A percentile compares a stretch with the other conserved stretches of the same genome.
These are phyloP conservation scores for Eutrigla gurnardus DNA, from an alignment of 2,797 vertebrate species.

Conservation along the genomic window DNA sequence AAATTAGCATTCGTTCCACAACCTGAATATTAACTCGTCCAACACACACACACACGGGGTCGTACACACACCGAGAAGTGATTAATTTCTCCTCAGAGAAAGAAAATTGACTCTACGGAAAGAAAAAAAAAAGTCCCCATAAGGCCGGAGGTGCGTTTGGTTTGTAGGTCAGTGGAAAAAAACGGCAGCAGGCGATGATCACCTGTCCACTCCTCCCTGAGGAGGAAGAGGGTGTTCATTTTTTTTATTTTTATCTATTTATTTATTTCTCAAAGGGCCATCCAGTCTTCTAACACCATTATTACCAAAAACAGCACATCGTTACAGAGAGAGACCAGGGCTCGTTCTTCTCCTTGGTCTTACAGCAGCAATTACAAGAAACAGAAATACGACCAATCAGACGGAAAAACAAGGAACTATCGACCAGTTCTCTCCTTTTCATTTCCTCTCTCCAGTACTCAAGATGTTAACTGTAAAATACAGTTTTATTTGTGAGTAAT, in stretches of 20 bases:
- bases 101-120: constrained; percentile 65
- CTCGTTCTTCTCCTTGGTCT: constrained; percentile 28
- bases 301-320: neutral
- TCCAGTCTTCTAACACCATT: neutral
- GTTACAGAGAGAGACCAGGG: constrained; percentile 7
- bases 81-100: constrained; percentile 83
- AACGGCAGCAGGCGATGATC: constrained; percentile 68
- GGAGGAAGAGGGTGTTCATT: neutral
- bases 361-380: constrained; percentile 62
- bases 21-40: constrained; percentile 82
- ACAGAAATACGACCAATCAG: constrained; percentile 68
- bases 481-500: constrained; percentile 6
- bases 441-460: constrained; percentile 20
- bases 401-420: constrained; percentile 55
- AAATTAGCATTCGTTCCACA: constrained; percentile 94
- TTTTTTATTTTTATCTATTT: neutral
- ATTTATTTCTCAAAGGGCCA: constrained; percentile 34
- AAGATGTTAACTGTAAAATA: constrained; percentile 4
- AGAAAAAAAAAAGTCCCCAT: neutral
- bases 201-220: constrained; percentile 61
- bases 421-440: constrained; percentile 19
- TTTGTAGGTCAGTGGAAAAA: constrained; percentile 59
- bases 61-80: constrained; percentile 79
- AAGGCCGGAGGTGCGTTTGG: constrained; percentile 50
- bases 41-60: constrained; percentile 27